These are phyloP conservation scores for Sipha flava DNA, from an alignment of 1,140 invertebrate species.

Conservation along the genomic window DNA sequence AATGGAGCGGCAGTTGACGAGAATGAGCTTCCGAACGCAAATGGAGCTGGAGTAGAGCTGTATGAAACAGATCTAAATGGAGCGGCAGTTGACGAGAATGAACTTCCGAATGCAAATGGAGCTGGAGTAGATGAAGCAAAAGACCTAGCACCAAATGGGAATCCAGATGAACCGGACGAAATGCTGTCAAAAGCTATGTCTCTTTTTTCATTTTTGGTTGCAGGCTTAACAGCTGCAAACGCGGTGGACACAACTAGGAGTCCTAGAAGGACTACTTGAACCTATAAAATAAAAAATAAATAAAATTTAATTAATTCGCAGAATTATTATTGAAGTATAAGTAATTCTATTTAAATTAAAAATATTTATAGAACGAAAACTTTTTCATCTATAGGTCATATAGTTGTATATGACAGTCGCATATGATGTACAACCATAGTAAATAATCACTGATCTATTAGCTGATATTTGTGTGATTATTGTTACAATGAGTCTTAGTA, in stretches of 20 bases:
- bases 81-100: too few relatives aligned
- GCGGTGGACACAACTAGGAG: background rate
- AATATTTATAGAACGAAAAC: too few relatives aligned
- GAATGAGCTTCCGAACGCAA: background rate
- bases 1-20: slow-evolving; percentile 14
- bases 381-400: too few relatives aligned
- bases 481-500: too few relatives aligned
- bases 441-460: too few relatives aligned
- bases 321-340: too few relatives aligned
- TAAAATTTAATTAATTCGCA: background rate
- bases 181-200: background rate
- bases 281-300: background rate
- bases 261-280: background rate
- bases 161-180: background rate
- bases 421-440: too few relatives aligned
- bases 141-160: background rate
- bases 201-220: background rate
- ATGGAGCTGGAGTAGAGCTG: background rate
- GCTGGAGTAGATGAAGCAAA: background rate
- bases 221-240: background rate
- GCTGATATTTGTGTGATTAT: too few relatives aligned
- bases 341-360: too few relatives aligned
- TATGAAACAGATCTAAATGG: too few relatives aligned
- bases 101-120: background rate
- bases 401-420: too few relatives aligned